phyloP scores from a whole-genome alignment of 2,888 invertebrate genomes.

The Thereva nobilitata region DNA sequence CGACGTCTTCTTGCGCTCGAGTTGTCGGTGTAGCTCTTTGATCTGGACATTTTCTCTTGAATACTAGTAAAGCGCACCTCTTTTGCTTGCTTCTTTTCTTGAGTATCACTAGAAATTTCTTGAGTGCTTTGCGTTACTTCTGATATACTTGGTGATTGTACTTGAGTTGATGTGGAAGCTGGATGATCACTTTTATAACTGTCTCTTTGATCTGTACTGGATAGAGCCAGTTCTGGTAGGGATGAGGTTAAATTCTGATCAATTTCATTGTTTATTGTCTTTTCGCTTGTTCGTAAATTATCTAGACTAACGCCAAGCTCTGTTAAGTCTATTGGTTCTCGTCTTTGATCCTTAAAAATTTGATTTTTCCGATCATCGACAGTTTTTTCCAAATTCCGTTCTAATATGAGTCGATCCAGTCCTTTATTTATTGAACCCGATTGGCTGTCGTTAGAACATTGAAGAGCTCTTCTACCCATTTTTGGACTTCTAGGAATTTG shows the following conservation, averaged over 20 bases:
- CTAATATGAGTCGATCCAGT: conserved; percentile 51
- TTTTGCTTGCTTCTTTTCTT: conserved; percentile 46
- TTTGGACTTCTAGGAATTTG: conserved; percentile 63
- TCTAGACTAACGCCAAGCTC: conserved; percentile 62
- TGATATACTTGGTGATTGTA: conserved; percentile 53
- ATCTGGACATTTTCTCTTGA: conserved; percentile 60
- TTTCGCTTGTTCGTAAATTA: conserved; percentile 61
- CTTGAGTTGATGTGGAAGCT: conserved; percentile 46
- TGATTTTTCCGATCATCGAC: conserved; percentile 47
- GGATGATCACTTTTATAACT: conserved; percentile 48
- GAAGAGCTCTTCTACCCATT: conserved; percentile 61
- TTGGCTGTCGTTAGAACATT: conserved; percentile 47
- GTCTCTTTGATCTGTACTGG: conserved; percentile 51
- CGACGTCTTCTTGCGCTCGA: conserved; percentile 54
- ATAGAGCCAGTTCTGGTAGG: conserved; percentile 64
- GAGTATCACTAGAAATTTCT: conserved; percentile 48
- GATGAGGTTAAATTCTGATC: conserved; percentile 61
- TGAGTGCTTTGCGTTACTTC: conserved; percentile 56
- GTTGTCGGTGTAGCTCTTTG: conserved; percentile 62
- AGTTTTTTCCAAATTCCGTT: conserved; percentile 50
- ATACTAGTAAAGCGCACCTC: conserved; percentile 56
- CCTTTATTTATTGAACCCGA: conserved; percentile 50
- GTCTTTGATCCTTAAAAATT: conserved; percentile 62
- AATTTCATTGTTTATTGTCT: conserved; percentile 46
- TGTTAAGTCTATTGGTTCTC: conserved; percentile 66